These are phyloP conservation scores for Emydoidea blandingii DNA, from an alignment of 2,797 vertebrate species.

Conservation along the genomic window DNA sequence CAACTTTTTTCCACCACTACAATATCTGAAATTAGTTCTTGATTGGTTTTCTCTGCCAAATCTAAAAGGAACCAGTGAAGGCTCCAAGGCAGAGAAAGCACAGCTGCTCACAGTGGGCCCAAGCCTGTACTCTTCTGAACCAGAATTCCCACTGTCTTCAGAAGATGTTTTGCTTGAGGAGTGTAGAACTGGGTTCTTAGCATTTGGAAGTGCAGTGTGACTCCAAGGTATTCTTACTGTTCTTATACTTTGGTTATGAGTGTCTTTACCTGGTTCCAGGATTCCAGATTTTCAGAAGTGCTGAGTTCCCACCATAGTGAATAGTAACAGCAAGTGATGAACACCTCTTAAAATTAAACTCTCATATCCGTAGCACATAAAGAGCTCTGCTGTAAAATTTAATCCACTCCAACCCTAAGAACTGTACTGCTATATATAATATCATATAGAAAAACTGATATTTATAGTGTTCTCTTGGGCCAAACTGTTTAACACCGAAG, in stretches of 20 bases:
- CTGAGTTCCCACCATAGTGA: neutral
- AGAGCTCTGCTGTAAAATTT: neutral
- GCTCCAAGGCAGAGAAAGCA: neutral
- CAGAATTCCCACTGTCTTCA: fast-evolving
- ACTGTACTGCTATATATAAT: neutral
- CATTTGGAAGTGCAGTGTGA: neutral
- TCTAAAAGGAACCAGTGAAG: neutral
- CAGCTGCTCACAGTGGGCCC: too few relatives aligned
- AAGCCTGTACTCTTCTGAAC: fast-evolving
- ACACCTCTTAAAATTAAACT: neutral
- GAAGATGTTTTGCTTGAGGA: neutral
- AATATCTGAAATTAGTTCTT: fast-evolving
- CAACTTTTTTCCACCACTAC: neutral
- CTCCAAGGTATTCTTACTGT: neutral
- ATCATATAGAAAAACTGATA: neutral
- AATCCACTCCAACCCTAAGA: neutral
- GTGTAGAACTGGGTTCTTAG: neutral
- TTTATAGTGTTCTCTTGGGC: neutral
- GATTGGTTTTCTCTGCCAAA: neutral
- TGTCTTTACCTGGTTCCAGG: too few relatives aligned
- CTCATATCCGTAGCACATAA: neutral
- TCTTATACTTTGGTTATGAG: neutral
- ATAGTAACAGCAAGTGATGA: neutral
- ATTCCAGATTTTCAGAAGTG: neutral
- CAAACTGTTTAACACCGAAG: neutral